phyloP scores from a whole-genome alignment of 53 echinoderm and acorn worm genomes.

The Patiria pectinifera region DNA sequence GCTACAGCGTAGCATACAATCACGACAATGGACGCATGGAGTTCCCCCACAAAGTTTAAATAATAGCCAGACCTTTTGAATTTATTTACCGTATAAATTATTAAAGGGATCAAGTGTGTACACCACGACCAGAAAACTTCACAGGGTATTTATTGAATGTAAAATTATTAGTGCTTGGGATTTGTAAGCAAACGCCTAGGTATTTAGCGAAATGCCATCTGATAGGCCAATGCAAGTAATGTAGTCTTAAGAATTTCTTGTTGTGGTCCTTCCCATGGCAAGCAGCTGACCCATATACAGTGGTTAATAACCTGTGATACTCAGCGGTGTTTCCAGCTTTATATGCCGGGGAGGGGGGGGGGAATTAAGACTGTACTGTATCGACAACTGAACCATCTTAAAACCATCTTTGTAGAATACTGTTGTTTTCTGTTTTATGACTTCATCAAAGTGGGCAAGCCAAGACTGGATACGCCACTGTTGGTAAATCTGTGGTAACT shows the following conservation, averaged over 20 bases:
- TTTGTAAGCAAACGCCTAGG: not conserved
- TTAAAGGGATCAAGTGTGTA: constrained; percentile 52
- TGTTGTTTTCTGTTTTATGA: no score
- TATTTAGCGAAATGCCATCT: not conserved
- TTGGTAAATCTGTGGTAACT: no score
- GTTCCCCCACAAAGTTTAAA: constrained; percentile 87
- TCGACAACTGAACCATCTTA: no score
- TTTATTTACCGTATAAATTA: not conserved
- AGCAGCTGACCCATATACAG: not conserved
- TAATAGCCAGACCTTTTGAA: not conserved
- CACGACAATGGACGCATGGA: constrained; percentile 89
- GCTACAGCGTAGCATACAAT: constrained; percentile 91
- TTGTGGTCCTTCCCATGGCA: not conserved
- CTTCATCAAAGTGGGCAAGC: no score
- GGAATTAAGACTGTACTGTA: no score
- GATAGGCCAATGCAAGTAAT: not conserved
- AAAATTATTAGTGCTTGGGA: not conserved
- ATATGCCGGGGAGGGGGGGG: no score
- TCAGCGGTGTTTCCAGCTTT: no score
- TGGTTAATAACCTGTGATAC: no score
- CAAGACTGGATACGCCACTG: no score
- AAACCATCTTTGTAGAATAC: no score
- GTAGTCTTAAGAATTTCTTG: not conserved
- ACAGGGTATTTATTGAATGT: constrained; percentile 61
- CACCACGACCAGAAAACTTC: not conserved